Evolutionary conservation across 2,113 vertebrate species (phyloP).

Genomic region (Sinocyclocheilus maitianheensis): DNA sequence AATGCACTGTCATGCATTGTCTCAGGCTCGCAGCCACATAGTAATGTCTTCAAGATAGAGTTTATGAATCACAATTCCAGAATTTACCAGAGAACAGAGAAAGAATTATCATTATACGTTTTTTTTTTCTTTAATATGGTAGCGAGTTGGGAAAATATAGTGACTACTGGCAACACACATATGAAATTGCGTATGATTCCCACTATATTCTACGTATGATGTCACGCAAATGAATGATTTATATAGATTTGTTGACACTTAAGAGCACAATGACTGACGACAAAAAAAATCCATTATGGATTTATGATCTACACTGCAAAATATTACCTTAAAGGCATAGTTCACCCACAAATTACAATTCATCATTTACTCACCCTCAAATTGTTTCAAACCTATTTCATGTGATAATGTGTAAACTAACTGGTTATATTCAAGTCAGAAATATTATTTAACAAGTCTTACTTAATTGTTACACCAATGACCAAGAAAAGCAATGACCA

Average conservation of each 20-base stretch:
- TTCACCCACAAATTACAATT: background rate
- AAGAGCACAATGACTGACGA: too few relatives aligned
- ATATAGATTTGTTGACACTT: background rate
- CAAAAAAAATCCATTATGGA: background rate
- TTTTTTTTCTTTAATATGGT: background rate
- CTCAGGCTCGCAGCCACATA: background rate
- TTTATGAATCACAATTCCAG: conserved; percentile 8
- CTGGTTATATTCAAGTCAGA: background rate
- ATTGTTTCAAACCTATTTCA: background rate
- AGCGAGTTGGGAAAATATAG: background rate
- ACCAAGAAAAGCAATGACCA: background rate
- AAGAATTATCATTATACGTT: background rate
- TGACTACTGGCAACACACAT: too few relatives aligned
- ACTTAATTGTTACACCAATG: background rate
- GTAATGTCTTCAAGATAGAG: background rate
- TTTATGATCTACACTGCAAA: background rate
- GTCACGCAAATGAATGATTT: background rate
- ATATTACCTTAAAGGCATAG: background rate
- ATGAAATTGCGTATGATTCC: background rate
- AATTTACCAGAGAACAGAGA: too few relatives aligned
- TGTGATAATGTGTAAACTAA: background rate
- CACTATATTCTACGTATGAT: background rate
- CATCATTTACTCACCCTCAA: background rate
- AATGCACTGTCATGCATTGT: conserved; percentile 61
- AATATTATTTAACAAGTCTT: background rate